Base-by-base conservation (phyloP, 2,888 invertebrate species). In the Melanostoma mellinum region DNA sequence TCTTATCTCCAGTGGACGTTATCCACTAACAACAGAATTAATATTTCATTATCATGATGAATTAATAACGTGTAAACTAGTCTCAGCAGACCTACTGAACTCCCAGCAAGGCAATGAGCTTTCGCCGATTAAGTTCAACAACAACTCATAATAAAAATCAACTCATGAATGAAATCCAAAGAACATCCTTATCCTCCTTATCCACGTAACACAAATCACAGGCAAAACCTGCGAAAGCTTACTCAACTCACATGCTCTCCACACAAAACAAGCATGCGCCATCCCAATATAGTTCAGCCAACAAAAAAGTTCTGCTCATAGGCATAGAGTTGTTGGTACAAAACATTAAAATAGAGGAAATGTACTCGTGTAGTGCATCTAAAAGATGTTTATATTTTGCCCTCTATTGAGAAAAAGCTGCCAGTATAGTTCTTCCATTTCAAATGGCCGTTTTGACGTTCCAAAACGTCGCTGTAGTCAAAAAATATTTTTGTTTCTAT, bases 391-490 rank as follows among this genome's bases (percentile, higher is more conserved):
- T 78, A 65, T 74, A 82, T 74, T 82, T 53, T 63, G 42, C 38
- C 58, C 67, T 77, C 63, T 63, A 52, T 46, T 46, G 20, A 50
- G 56, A 55, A 63, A 69, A 78, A 60, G 77, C 61, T 77, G 61
- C 48, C 74, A 74, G 79, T 80, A 20, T 55, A 71, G 71, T 65
- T 80, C 69, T 65, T 63, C 46, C 74, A 56, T 40, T 55, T 71
- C 52, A 74, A 67, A 75, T 75, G 82, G 73, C 73, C 40, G 73
- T 74, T 77, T 74, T 78, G 78, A 82, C 69, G 69, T 82, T 73
- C 69, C 42, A 77, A 72, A 73, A 63, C 48, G 42, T 71, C 35
- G 6, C 3, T 46, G 32, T 42, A 4, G 48, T 38, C 48, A 32
- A 63, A 63, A 50, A 63, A 50, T 63, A 48, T 44, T 63, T 38